A percentile compares a stretch with the other conserved stretches of the same genome.
Evolutionary conservation across 2,888 invertebrate species (phyloP).

Genomic region (Rhamnusium bicolor): DNA sequence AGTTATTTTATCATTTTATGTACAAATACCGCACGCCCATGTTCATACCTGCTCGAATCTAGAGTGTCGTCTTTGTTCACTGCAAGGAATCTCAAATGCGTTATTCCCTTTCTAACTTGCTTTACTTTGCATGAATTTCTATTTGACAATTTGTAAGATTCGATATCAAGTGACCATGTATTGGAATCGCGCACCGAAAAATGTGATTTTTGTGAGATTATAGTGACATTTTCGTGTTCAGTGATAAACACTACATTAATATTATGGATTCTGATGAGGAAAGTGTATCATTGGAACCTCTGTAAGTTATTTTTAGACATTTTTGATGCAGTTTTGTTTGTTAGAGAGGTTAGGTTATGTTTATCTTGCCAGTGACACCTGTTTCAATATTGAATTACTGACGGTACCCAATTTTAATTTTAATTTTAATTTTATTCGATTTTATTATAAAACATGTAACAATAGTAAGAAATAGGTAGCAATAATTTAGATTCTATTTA

Average conservation of each 20-base stretch:
- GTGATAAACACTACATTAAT: neutral
- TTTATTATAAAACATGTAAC: neutral
- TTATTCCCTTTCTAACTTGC: neutral
- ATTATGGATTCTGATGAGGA: slow-evolving; percentile 23
- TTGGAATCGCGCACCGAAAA: neutral
- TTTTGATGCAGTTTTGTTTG: neutral
- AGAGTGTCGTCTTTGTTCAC: neutral
- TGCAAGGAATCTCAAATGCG: neutral
- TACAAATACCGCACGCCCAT: slow-evolving; percentile 6
- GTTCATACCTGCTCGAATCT: neutral
- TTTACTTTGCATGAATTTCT: neutral
- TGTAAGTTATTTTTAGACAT: slow-evolving; percentile 32
- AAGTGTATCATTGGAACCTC: slow-evolving; percentile 20
- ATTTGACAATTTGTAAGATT: neutral
- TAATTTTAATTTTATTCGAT: too few relatives aligned
- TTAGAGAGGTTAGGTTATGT: slow-evolving; percentile 22
- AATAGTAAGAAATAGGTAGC: too few relatives aligned
- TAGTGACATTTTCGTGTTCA: slow-evolving; percentile 1
- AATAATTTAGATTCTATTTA: too few relatives aligned
- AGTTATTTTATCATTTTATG: neutral
- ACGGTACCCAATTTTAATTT: neutral
- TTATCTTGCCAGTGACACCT: slow-evolving; percentile 18
- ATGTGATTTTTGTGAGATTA: slow-evolving; percentile 6
- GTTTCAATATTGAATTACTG: slow-evolving; percentile 5
- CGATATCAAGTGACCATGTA: neutral